These are phyloP conservation scores for Eilema depressum DNA, from an alignment of 2,888 invertebrate species.

Conservation along the genomic window DNA sequence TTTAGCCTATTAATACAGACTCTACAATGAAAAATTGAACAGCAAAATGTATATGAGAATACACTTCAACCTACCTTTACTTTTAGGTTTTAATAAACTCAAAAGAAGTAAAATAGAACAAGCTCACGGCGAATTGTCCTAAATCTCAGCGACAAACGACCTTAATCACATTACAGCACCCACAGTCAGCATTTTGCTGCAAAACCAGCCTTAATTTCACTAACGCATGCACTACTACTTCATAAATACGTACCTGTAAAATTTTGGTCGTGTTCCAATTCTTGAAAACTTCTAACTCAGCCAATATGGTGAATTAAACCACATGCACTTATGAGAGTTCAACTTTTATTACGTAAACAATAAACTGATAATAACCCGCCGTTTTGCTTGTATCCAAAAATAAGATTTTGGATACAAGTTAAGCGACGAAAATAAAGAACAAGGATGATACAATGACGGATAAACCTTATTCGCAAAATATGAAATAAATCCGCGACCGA, in stretches of 20 bases:
- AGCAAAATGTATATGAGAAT: too few species aligned
- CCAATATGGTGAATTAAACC: slow-evolving; percentile 32
- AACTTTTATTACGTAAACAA: slow-evolving; percentile 14
- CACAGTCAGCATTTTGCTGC: slow-evolving; percentile 3
- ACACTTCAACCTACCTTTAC: too few species aligned
- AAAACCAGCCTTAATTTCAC: slow-evolving; percentile 34
- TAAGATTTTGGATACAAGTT: too few species aligned
- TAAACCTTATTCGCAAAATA: too few species aligned
- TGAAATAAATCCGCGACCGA: too few species aligned
- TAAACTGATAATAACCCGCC: background rate
- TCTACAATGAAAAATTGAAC: too few species aligned
- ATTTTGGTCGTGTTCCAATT: slow-evolving; percentile 46
- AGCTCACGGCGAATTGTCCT: background rate
- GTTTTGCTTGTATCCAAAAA: background rate
- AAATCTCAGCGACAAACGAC: slow-evolving; percentile 19
- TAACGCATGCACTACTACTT: slow-evolving; percentile 28
- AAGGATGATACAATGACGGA: too few species aligned
- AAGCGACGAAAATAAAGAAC: too few species aligned
- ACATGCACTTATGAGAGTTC: slow-evolving; percentile 18
- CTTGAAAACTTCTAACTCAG: slow-evolving; percentile 19
- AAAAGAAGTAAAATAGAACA: background rate
- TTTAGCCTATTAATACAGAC: too few species aligned
- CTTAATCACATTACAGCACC: slow-evolving; percentile 14
- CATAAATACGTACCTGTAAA: slow-evolving; percentile 46
- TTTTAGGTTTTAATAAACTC: background rate